Base-by-base conservation (phyloP, 2,797 vertebrate genomes). In the Margarornis squamiger region DNA sequence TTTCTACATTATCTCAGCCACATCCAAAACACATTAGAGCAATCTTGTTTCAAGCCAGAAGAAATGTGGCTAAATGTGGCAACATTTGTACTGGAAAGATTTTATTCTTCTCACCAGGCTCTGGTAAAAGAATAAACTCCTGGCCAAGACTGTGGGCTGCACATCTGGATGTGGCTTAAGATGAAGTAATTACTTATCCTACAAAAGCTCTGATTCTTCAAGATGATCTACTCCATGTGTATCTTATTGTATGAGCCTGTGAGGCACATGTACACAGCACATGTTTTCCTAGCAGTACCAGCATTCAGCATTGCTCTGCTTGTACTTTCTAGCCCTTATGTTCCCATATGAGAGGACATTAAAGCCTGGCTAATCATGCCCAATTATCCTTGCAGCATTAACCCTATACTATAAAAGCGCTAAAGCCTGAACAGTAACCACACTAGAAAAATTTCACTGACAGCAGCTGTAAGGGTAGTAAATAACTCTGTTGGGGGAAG, bases 131-230 rank as follows among this genome's bases (percentile, higher is more conserved):
- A 93, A 23, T 6, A 36, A 92, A 52, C 54, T 95, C 58, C 22
- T 5, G 4, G 90, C 92, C 90, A 95, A 78, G 51, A 59, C 46
- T 52, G 54, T 30, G 76, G 91, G 70, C 83, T 93, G 62, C 0
- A 0, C 88, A 93, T 95, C 95, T 96, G 96, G 76, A 68, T 32
- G 30, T 18, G 23, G 58, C 88, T 83, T 75, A 54, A 84, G 73
- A 90, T 90, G 68, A 94, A 92, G 93, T 70, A 92, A 88, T 95
- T 95, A 88, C 68, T 95, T 93, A 85, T 52, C 55, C 87, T 85
- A 63, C 81, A 94, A 94, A 70, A 92, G 66, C 61, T 91, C 82
- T 70, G 73, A 73, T 78, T 70, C 76, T 87, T 86, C 76, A 72
- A 62, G 54, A 86, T 78, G 52, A 59, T 96, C 68, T 62, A 10